Base-by-base conservation (phyloP, 2,888 invertebrate genomes). In the Rhorus exstirpatorius region DNA sequence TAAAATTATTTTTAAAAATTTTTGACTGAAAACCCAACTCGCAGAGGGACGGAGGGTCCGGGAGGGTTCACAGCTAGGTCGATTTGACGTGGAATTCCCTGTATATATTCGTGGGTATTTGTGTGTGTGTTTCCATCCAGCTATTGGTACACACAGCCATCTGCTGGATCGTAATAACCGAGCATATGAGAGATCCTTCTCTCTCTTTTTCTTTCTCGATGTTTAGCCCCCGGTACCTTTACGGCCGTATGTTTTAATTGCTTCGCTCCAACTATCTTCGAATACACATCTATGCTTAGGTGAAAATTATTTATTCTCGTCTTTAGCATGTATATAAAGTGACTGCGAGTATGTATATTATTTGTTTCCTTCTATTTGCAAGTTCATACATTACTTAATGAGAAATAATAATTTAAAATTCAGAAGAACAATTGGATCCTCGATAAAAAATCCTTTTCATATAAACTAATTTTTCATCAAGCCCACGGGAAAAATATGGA, bases 141-240 rank as follows among this genome's bases (percentile, higher is more conserved):
- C 31, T 58, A 12, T 58, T n/a, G 14, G 53, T 61, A 17, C 8
- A 46, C 46, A 63, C 61, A 19, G 26, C 46, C 63, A 44, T 63
- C 60, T 35, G 21, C 38, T 6, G 35, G 72, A 60, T 68, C 74
- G 72, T 83, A 81, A 83, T 84, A 84, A 84, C 83, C 68, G 79
- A 68, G 72, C n/a, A n/a, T 68, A 77, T 49, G 72, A 61, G 61
- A 38, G 49, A 81, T 74, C 72, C 26, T 53, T 14, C 49, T 8
- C 17, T 26, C 19, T 19, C 14, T 17, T 17, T 67, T 21, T 67
- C 4, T 65, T 61, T 72, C 67, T 24, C 44, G 72, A 79, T 71
- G 83, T 84, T 83, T 78, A 83, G 81, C 81, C 79, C 68, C 70
- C 78, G 76, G 80, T 83, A 70, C 74, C 19, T 82, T 83, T 80